Conservation (phyloP, 2,113 vertebrate genomes). For the Lepus timidus region DNA sequence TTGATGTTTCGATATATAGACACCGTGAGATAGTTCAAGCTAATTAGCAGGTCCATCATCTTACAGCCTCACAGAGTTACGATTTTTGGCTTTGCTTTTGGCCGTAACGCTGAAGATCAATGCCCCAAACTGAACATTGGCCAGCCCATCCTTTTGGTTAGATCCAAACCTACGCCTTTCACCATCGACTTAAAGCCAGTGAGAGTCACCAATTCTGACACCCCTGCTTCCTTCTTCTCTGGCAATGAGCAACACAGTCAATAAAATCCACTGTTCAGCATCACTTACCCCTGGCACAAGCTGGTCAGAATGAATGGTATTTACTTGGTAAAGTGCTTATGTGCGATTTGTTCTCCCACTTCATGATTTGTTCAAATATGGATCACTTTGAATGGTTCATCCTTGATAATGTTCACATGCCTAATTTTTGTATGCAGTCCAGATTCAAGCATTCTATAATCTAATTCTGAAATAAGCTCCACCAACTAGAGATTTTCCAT, state of each 20-base stretch:
- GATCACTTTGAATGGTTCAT: background rate
- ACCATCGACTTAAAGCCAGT: background rate
- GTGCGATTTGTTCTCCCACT: background rate
- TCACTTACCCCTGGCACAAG: background rate
- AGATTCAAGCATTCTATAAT: background rate
- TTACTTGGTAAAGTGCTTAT: background rate
- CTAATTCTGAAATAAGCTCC: slow-evolving; percentile 16
- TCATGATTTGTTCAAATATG: background rate
- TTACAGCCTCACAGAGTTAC: background rate
- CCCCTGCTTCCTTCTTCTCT: background rate
- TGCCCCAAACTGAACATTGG: background rate
- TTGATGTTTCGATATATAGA: background rate
- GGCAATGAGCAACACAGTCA: background rate
- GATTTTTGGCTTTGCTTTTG: background rate
- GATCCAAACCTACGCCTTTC: background rate
- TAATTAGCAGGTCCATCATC: background rate
- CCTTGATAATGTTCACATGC: background rate
- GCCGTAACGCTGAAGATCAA: background rate
- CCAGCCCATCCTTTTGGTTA: background rate
- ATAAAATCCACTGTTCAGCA: background rate
- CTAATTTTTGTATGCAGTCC: background rate
- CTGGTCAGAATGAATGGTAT: background rate
- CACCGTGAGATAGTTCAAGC: background rate
- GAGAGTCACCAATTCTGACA: background rate
- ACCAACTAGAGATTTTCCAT: background rate